Evolutionary conservation across 2,888 invertebrate species (phyloP).

Genomic region (Leptogaster cylindrica): DNA sequence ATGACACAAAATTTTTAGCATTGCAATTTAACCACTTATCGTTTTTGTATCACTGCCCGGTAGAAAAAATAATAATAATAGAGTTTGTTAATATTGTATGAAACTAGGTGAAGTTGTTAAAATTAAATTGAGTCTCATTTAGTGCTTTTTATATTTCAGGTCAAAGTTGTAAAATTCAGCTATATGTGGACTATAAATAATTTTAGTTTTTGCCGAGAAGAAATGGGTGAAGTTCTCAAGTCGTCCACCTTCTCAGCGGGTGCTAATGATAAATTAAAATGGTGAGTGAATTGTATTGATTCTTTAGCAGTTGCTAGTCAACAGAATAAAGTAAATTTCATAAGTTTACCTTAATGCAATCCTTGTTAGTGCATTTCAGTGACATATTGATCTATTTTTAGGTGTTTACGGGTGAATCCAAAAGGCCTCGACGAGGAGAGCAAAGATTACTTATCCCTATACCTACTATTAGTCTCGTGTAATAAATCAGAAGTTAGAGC

Average conservation of each 20-base stretch:
- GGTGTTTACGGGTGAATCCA: conserved; percentile 99
- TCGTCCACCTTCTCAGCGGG: conserved; percentile 99
- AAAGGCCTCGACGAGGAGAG: conserved; percentile 99
- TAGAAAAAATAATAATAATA: too few species aligned
- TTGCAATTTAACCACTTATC: too few species aligned
- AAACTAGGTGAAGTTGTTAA: too few species aligned
- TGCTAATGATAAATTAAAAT: conserved; percentile 99
- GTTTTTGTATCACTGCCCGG: too few species aligned
- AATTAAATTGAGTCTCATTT: too few species aligned
- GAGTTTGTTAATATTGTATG: too few species aligned
- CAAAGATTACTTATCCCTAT: conserved; percentile 99
- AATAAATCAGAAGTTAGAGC: conserved; percentile 99
- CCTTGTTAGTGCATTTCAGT: too few species aligned
- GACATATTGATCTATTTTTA: conserved; percentile 54
- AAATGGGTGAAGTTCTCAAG: conserved; percentile 99
- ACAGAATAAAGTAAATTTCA: too few species aligned
- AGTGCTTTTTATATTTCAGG: too few species aligned
- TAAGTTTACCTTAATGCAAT: too few species aligned
- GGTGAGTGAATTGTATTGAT: conserved; percentile 68
- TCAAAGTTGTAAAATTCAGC: conserved; percentile 99
- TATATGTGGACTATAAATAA: conserved; percentile 99
- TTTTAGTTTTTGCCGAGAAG: conserved; percentile 99
- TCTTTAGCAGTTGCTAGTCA: conserved; percentile 56
- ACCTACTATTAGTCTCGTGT: conserved; percentile 98
- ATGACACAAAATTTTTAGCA: too few species aligned